A percentile compares a stretch with the other conserved stretches of the same genome.
phyloP scores from a whole-genome alignment of 2,888 invertebrate species.

The Eudasyphora cyanicolor region DNA sequence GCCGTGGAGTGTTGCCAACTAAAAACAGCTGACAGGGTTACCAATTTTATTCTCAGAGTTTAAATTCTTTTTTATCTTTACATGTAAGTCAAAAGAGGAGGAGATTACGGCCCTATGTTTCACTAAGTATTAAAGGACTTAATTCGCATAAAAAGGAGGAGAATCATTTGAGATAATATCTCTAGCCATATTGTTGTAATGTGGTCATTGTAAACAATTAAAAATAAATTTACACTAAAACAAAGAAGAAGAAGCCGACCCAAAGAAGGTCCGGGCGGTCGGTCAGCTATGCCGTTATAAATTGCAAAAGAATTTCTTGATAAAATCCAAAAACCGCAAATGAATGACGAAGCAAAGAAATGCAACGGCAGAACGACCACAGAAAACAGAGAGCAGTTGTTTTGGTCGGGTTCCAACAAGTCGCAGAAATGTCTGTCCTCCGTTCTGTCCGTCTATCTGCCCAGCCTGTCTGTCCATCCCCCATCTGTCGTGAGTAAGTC shows the following conservation, averaged over 20 bases:
- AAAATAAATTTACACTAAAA: neutral
- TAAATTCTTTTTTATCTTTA: too few relatives aligned
- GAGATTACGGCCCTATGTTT: too few relatives aligned
- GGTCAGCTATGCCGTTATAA: neutral
- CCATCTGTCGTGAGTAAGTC: neutral
- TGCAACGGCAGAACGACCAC: neutral
- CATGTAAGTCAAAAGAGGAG: too few relatives aligned
- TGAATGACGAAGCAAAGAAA: neutral
- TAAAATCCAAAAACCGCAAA: neutral
- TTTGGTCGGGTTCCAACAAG: neutral
- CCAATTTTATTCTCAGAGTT: too few relatives aligned
- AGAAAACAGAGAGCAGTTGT: neutral
- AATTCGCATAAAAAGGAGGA: too few relatives aligned
- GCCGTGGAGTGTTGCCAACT: too few relatives aligned
- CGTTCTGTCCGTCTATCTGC: neutral
- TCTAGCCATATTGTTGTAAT: too few relatives aligned
- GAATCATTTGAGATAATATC: too few relatives aligned
- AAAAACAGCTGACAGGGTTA: too few relatives aligned
- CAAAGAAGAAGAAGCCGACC: neutral
- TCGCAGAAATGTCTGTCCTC: neutral
- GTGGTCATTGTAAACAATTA: neutral
- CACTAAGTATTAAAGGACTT: too few relatives aligned
- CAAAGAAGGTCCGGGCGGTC: too few relatives aligned
- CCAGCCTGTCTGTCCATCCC: neutral
- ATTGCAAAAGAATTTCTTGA: neutral